Conservation (phyloP, 2,888 invertebrate species). For the Perizoma flavofasciatum region DNA sequence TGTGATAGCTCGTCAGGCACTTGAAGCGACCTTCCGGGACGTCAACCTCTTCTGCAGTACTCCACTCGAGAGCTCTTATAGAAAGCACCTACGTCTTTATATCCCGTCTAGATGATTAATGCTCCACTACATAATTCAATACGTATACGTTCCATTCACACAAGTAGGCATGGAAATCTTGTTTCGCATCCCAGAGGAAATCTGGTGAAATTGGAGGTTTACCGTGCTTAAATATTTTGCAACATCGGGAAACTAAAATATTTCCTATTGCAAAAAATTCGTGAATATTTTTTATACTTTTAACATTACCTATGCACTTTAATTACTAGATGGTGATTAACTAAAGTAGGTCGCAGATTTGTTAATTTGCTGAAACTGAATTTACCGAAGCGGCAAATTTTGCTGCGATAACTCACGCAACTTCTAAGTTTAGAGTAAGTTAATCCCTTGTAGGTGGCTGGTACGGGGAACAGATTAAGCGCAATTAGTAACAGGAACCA, state of each 20-base stretch:
- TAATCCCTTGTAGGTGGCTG: constrained; percentile 36
- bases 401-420: constrained; percentile 28
- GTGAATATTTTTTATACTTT: too few relatives aligned
- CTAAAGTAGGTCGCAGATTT: constrained; percentile 18
- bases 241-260: constrained; percentile 29
- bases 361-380: constrained; percentile 25
- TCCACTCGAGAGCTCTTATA: constrained; percentile 67
- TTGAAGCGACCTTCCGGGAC: constrained; percentile 51
- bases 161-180: constrained; percentile 46
- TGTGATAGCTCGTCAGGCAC: constrained; percentile 46
- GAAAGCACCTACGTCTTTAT: constrained; percentile 66
- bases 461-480: constrained; percentile 51
- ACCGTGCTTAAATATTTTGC: constrained; percentile 38
- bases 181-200: constrained; percentile 49
- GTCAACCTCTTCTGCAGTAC: constrained; percentile 61
- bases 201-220: constrained; percentile 35
- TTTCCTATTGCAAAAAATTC: constrained; percentile 20
- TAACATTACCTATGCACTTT: constrained; percentile 19
- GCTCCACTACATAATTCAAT: constrained; percentile 53
- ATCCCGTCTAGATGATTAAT: constrained; percentile 62
- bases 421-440: constrained; percentile 38
- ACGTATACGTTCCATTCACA: constrained; percentile 36
- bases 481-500: constrained; percentile 60
- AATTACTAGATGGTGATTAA: constrained; percentile 11
- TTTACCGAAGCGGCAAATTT: constrained; percentile 21